These are phyloP conservation scores for Harpalus rufipes DNA, from an alignment of 2,888 invertebrate species.

Conservation along the genomic window DNA sequence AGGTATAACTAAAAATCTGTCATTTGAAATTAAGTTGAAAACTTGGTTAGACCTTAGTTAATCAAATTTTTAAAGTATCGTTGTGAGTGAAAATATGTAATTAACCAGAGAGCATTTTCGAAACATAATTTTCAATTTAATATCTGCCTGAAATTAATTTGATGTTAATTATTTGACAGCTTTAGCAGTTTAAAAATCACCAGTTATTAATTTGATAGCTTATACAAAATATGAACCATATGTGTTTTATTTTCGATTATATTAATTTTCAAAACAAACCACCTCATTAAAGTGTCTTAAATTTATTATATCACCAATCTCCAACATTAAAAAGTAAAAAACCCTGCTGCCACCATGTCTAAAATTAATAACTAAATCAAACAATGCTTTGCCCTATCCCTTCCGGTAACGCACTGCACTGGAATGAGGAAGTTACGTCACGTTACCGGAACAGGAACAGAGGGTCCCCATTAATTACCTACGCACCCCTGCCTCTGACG, in stretches of 20 bases:
- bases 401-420: slow-evolving; percentile 9
- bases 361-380: slow-evolving; percentile 27
- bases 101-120: background rate
- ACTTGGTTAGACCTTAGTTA: too few species aligned
- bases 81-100: background rate
- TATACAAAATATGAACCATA: too few species aligned
- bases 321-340: slow-evolving; percentile 29
- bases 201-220: too few species aligned
- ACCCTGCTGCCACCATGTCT: background rate
- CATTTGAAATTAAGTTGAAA: too few species aligned
- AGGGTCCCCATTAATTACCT: slow-evolving; percentile 39
- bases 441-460: slow-evolving; percentile 43
- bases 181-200: background rate
- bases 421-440: slow-evolving; percentile 36
- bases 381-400: background rate
- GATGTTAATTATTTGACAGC: background rate
- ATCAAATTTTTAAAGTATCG: too few species aligned
- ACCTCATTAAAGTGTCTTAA: background rate
- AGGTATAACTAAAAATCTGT: too few species aligned
- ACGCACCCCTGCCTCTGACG: slow-evolving; percentile 30
- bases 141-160: too few species aligned
- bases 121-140: too few species aligned
- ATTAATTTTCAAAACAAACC: too few species aligned
- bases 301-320: background rate
- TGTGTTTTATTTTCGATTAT: too few species aligned